These are phyloP conservation scores for Chrysodeixis includens DNA, from an alignment of 2,888 invertebrate genomes.

Conservation along the genomic window DNA sequence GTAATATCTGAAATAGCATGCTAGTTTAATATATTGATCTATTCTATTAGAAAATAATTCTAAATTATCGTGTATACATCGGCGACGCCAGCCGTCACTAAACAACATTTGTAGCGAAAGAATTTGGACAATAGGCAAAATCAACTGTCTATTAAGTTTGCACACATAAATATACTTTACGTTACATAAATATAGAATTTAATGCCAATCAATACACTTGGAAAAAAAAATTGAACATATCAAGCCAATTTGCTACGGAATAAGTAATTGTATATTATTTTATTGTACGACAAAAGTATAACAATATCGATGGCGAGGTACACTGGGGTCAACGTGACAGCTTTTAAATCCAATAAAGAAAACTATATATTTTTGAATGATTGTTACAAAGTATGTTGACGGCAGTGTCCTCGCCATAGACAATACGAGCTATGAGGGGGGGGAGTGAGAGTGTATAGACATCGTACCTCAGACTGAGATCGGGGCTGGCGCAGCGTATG, in stretches of 20 bases:
- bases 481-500: constrained; percentile 97
- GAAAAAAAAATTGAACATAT: constrained; percentile 47
- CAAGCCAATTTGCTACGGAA: constrained; percentile 55
- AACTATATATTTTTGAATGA: too few species aligned
- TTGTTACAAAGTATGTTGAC: background rate
- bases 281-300: constrained; percentile 19
- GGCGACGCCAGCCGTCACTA: constrained; percentile 43
- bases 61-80: constrained; percentile 7
- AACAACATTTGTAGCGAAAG: constrained; percentile 44
- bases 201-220: constrained; percentile 51
- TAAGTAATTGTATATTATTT: constrained; percentile 13
- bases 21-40: background rate
- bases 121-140: constrained; percentile 46
- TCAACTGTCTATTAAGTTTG: constrained; percentile 41
- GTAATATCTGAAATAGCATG: too few species aligned
- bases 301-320: constrained; percentile 23
- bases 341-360: background rate
- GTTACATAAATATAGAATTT: constrained; percentile 44
- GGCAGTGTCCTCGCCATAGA: constrained; percentile 18
- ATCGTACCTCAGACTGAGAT: constrained; percentile 95
- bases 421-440: constrained; percentile 4
- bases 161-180: constrained; percentile 50
- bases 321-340: constrained; percentile 22
- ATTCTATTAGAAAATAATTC: background rate
- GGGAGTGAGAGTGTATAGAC: constrained; percentile 8